phyloP scores from a whole-genome alignment of 2,888 invertebrate genomes.

The Acleris laterana region DNA sequence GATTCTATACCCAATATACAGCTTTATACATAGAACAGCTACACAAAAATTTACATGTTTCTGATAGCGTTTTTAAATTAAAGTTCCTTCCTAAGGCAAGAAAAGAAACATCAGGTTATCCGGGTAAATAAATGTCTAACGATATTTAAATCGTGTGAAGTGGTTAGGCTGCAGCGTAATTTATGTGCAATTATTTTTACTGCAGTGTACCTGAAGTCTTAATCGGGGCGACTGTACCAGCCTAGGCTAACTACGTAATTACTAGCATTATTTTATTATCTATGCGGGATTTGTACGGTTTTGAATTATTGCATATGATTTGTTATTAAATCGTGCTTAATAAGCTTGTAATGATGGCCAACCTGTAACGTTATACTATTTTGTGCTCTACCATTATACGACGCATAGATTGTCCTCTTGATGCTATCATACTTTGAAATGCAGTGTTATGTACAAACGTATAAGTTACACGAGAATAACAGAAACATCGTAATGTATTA shows the following conservation, averaged over 20 bases:
- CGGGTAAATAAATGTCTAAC: conserved; percentile 1
- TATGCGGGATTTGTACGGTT: conserved; percentile 25
- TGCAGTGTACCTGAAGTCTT: conserved; percentile 19
- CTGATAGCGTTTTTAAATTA: no score
- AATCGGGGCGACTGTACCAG: conserved; percentile 27
- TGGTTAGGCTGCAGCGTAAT: conserved; percentile 15
- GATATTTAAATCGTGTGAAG: conserved; percentile 17
- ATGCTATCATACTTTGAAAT: background rate
- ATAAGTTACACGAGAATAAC: background rate
- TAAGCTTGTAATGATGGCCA: conserved; percentile 6
- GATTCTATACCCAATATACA: no score
- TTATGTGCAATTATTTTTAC: conserved; percentile 20
- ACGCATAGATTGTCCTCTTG: conserved; percentile 5
- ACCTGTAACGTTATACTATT: conserved; percentile 12
- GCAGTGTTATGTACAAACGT: background rate
- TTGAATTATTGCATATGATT: conserved; percentile 32
- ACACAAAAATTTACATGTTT: no score
- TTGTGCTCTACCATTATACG: conserved; percentile 16
- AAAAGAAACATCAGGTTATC: background rate
- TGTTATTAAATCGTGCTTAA: conserved; percentile 33
- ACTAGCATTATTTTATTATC: conserved; percentile 36
- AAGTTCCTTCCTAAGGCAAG: background rate
- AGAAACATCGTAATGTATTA: background rate
- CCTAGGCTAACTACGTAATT: conserved; percentile 32
- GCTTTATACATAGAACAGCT: no score